A percentile compares a stretch with the other conserved stretches of the same genome.
phyloP scores from a whole-genome alignment of 2,888 invertebrate genomes.

The Rhyacophila evoluta region DNA sequence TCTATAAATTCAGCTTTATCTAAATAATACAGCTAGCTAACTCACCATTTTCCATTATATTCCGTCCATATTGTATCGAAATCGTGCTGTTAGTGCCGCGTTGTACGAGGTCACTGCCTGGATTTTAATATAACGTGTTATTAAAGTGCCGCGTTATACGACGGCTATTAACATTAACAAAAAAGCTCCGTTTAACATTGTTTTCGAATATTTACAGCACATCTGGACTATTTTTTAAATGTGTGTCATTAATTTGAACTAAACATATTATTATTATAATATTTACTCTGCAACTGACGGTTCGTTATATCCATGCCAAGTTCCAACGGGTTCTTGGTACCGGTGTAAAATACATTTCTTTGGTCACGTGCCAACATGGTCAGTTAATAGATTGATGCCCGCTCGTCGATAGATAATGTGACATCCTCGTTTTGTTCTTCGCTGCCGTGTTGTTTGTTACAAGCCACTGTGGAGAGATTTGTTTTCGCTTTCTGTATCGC shows the following conservation, averaged over 20 bases:
- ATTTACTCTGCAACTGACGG: neutral
- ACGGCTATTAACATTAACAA: too few relatives aligned
- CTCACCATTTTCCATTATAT: too few relatives aligned
- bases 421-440: neutral
- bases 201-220: neutral
- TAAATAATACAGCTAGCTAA: too few relatives aligned
- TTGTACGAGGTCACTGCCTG: too few relatives aligned
- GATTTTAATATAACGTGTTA: too few relatives aligned
- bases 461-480: neutral
- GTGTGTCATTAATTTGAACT: neutral
- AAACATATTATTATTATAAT: neutral
- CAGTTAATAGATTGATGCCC: constrained; percentile 8
- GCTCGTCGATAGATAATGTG: neutral
- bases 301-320: neutral
- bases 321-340: neutral
- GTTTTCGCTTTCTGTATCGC: neutral
- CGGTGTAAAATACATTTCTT: neutral
- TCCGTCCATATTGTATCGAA: too few relatives aligned
- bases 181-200: too few relatives aligned
- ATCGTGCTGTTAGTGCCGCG: too few relatives aligned
- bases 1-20: too few relatives aligned
- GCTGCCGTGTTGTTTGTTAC: neutral
- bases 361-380: neutral
- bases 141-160: too few relatives aligned
- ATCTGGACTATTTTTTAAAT: neutral